Evolutionary conservation across 2,888 invertebrate species (phyloP), one percentile per base, ranked within the genome.

Genomic region (Cephus sareptanus): DNA sequence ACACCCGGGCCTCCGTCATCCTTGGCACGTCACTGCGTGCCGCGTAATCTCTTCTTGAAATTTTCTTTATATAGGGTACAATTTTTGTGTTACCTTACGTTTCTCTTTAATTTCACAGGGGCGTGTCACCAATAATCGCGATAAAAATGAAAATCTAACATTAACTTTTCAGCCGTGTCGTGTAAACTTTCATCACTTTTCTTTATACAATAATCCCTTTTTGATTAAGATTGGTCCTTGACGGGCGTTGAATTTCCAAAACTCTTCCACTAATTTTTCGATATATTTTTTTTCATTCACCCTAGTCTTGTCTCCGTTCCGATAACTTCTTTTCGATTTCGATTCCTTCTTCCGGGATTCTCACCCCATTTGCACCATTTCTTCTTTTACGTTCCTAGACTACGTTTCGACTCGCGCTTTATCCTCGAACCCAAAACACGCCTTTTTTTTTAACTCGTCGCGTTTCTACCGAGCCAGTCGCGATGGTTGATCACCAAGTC

Each of bases 401-500:
- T 74, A 31, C 23, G 23, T 77, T 73, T 56, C n/a, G 76, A 70
- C 35, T 13, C 74, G 68, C 23, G 11, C 73, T 73, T 69, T 69
- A 56, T 75, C 73, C 68, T 76, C 23, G 23, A 56, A 71, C 71
- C 71, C 71, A 34, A 33, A 71, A 71, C 56, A 34, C 71, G 31
- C 31, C 73, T 73, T 75, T 73, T 79, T 76, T 76, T 78, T 78
- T 79, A 15, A 74, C 79, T 81, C 81, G 80, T 71, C 80, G 79
- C 79, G 78, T 83, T 81, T 81, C 82, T 82, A 83, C 83, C 86
- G 85, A 86, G 88, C 86, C 87, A 87, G 87, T 87, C 87, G 86
- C 86, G 89, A 86, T 84, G 87, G 85, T 87, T 86, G 85, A 85
- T 85, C 87, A 86, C 87, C 84, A 86, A 85, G 85, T 84, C 85